phyloP scores from a whole-genome alignment of 1,140 invertebrate genomes.

The Drosophila bifasciata region DNA sequence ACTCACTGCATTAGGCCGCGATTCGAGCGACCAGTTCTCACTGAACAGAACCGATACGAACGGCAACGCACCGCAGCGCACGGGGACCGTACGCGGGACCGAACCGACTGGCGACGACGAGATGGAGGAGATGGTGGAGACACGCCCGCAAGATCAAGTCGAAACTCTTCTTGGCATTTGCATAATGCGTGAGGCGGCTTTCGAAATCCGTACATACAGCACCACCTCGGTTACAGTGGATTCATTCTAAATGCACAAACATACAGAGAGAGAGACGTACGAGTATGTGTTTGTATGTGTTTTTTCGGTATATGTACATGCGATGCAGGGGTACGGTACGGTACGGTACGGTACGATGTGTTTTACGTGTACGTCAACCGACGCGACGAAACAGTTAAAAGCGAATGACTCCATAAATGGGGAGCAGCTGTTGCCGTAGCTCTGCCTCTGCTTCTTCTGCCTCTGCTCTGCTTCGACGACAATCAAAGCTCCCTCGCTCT shows the following conservation, averaged over 20 bases:
- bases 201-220: too few species aligned
- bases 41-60: too few species aligned
- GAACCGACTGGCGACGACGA: too few species aligned
- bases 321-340: background rate
- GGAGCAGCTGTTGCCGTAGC: slow-evolving; percentile 73
- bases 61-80: too few species aligned
- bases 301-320: background rate
- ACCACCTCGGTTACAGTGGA: too few species aligned
- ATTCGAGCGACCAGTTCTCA: slow-evolving; percentile 31
- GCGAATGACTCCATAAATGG: slow-evolving; percentile 77
- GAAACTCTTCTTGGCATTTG: too few species aligned
- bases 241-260: too few species aligned
- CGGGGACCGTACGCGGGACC: too few species aligned
- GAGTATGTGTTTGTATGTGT: background rate
- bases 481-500: slow-evolving; percentile 25
- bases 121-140: too few species aligned
- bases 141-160: too few species aligned
- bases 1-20: slow-evolving; percentile 47
- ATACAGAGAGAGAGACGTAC: background rate
- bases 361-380: slow-evolving; percentile 33
- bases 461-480: slow-evolving; percentile 17
- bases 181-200: too few species aligned
- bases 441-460: too few species aligned
- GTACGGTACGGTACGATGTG: background rate
- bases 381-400: slow-evolving; percentile 65